Conservation (phyloP, 2,888 invertebrate species). For the Melikaiella ostensackeni region DNA sequence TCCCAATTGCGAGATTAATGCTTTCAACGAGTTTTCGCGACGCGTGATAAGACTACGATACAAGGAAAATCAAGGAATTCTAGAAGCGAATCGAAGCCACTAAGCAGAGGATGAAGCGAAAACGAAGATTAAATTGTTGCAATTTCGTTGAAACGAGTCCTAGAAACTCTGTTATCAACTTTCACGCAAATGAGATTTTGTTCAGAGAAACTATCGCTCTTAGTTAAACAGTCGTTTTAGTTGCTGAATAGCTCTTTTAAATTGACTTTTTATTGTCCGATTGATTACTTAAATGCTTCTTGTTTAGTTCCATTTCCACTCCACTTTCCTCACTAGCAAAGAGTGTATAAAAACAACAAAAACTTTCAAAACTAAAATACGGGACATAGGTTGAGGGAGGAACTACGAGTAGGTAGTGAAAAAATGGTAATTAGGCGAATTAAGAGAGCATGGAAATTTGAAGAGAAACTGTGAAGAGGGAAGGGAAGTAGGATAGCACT, state of each 20-base stretch:
- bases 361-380: too few species aligned
- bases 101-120: not conserved
- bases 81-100: not conserved
- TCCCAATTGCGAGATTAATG: not conserved
- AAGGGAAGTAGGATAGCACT: too few species aligned
- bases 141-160: not conserved
- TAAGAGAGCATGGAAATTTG: too few species aligned
- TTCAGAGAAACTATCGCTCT: not conserved
- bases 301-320: not conserved
- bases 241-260: not conserved
- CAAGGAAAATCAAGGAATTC: not conserved
- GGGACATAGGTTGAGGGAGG: too few species aligned
- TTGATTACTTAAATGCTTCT: not conserved
- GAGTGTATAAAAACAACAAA: not conserved
- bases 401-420: too few species aligned
- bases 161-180: not conserved
- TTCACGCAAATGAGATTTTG: not conserved
- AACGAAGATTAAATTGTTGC: not conserved
- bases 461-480: too few species aligned
- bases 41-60: conserved; percentile 7
- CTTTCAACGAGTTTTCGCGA: not conserved
- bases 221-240: not conserved
- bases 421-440: too few species aligned
- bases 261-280: not conserved
- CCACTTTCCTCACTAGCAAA: not conserved